Evolutionary conservation across 30 jellyfish, hydroid and myxozoan genomes (phyloP).

Genomic region (Clytia hemisphaerica): DNA sequence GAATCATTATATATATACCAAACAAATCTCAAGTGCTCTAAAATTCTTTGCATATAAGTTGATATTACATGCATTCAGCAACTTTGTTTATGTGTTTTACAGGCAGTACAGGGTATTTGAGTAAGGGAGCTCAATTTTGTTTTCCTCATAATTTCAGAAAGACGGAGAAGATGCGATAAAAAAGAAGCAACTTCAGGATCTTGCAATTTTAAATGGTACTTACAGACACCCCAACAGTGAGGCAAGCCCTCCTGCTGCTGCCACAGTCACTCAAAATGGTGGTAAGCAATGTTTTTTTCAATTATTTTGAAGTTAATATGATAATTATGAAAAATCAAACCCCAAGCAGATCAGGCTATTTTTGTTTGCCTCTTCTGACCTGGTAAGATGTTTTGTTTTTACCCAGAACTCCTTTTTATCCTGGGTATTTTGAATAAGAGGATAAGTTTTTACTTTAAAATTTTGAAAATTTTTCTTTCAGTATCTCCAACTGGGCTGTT

Average conservation of each 20-base stretch:
- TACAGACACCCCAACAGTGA: constrained; percentile 62
- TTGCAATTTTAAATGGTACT: constrained; percentile 96
- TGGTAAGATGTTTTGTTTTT: no score
- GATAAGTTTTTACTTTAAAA: background rate
- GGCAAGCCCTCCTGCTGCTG: constrained; percentile 1
- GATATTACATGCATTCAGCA: no score
- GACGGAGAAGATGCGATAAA: constrained; percentile 98
- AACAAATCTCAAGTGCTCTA: background rate
- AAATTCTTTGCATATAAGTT: no score
- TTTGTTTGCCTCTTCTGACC: no score
- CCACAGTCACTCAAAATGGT: constrained; percentile 58
- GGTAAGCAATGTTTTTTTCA: constrained; percentile 35
- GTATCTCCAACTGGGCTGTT: constrained; percentile 61
- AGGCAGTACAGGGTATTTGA: no score
- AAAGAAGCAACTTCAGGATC: constrained; percentile 83
- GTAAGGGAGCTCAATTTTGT: no score
- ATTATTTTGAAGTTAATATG: background rate
- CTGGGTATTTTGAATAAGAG: no score
- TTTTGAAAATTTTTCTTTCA: background rate
- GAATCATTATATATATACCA: background rate
- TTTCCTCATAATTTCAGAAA: constrained; percentile 67
- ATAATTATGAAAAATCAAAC: no score
- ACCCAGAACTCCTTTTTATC: no score
- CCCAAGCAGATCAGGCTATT: no score
- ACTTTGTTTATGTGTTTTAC: no score